A percentile compares a stretch with the other conserved stretches of the same genome.
phyloP scores from a whole-genome alignment of 2,113 vertebrate species.

The Catharus fuscescens region DNA sequence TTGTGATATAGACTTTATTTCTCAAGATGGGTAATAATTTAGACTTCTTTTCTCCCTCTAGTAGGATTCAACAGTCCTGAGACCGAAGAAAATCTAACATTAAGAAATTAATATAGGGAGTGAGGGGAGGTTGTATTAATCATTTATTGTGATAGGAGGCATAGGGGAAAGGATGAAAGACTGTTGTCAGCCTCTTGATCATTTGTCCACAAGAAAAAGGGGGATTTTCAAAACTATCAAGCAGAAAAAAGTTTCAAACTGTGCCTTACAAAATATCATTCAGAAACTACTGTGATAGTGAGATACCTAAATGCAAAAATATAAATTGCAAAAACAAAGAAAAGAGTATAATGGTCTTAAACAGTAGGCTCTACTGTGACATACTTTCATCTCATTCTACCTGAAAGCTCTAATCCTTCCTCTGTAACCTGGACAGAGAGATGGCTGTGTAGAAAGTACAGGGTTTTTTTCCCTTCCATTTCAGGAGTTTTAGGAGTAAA shows the following conservation, averaged over 20 bases:
- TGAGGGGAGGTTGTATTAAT: neutral
- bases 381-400: neutral
- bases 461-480: neutral
- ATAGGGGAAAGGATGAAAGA: fast-evolving
- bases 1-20: neutral
- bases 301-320: neutral
- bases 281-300: neutral
- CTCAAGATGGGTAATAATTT: neutral
- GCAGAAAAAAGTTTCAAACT: neutral
- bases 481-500: neutral
- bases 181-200: neutral
- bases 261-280: neutral
- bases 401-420: neutral
- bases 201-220: neutral
- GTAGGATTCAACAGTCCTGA: neutral
- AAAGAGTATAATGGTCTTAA: neutral
- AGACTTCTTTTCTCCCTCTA: neutral
- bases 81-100: neutral
- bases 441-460: neutral
- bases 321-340: neutral
- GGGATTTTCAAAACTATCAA: neutral
- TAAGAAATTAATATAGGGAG: neutral
- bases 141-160: neutral
- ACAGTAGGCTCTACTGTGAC: neutral
- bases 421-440: neutral